Evolutionary conservation across 2,888 invertebrate genomes (phyloP), one percentile per base, ranked within the genome.

Genomic region (Pristionchus arcanus): DNA sequence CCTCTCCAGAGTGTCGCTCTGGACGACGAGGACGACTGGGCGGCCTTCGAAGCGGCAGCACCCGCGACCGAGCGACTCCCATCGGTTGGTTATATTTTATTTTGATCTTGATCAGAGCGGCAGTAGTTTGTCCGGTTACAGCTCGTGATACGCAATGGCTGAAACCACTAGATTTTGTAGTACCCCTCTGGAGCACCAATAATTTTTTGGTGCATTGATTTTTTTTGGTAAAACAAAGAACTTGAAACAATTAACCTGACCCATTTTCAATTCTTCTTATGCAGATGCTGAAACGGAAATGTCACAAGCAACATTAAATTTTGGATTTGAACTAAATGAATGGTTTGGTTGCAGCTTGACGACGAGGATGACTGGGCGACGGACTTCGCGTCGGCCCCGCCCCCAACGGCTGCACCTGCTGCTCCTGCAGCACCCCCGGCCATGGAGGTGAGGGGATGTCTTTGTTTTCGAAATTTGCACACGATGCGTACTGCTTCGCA

Each of bases 341-440:
- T 68, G 13, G 28, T 19, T 34, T 74, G 15, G 1, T 34, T 34
- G 34, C 21, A 34, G 77, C 42, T 77, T 5, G 84, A 84, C 59
- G 84, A 84, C 28, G 55, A 31, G 1, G 84, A 84, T 34, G 84
- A 84, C 84, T 84, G 84, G 84, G 84, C 55, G 84, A 59, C 84
- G 25, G 84, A 84, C 84, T 84, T 84, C 21, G 84, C 84, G 31
- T 84, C 84, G 55, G 84, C 84, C 21, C 84, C 84, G 55, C 84
- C 84, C 59, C 84, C 84, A 11, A 49, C 42, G 21, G 55, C 84
- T 59, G 84, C 84, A 16, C 21, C 55, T 31, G 55, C 84, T 16
- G 84, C 83, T 1, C 16, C 83, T 15, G 83, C 55, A 28, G 83
- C 84, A 42, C 28, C 53, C 1, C 84, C 84, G 84, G 16, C 11